Conservation (phyloP, 2,888 invertebrate species). For the Bruchidius siliquastri region DNA sequence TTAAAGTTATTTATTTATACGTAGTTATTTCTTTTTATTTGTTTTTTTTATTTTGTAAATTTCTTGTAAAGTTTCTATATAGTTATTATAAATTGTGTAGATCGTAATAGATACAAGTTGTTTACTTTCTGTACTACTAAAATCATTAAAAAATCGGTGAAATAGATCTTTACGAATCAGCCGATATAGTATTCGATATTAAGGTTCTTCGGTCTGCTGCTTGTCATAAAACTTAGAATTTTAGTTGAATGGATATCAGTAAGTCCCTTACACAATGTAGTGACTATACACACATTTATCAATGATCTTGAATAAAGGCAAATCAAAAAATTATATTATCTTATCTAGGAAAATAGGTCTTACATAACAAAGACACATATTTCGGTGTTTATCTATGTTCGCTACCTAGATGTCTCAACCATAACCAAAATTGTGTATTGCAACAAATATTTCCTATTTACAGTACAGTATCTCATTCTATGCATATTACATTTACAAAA, state of each 20-base stretch:
- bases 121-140: neutral
- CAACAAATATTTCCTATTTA: no score
- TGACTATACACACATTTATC: no score
- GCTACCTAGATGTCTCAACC: no score
- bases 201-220: neutral
- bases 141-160: neutral
- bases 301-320: no score
- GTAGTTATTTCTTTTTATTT: slow-evolving; percentile 31
- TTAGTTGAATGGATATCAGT: neutral
- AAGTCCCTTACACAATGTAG: neutral
- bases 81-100: slow-evolving; percentile 17
- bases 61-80: slow-evolving; percentile 34
- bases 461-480: no score
- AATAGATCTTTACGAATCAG: neutral
- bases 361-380: no score
- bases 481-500: no score
- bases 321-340: no score
- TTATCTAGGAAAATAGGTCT: no score
- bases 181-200: neutral
- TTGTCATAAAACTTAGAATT: neutral
- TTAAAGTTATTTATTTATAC: slow-evolving; percentile 44
- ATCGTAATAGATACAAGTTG: slow-evolving; percentile 5
- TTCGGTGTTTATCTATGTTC: no score
- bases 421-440: no score
- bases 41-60: slow-evolving; percentile 42